Conservation (phyloP, 30 jellyfish, hydroid and myxozoan species). For the Turritopsis rubra region DNA sequence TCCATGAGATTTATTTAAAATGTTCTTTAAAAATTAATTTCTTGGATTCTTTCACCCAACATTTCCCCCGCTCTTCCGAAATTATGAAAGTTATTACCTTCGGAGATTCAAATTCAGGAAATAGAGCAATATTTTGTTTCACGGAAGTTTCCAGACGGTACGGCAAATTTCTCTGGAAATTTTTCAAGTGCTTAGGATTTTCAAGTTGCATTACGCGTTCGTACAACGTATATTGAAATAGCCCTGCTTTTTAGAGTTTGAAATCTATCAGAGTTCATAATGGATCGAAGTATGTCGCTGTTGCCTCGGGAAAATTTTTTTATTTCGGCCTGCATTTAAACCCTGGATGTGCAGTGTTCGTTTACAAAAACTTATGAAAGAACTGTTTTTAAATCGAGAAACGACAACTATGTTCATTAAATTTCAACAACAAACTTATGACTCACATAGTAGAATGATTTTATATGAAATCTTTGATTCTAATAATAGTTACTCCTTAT, state of each 20-base stretch:
- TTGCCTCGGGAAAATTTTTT: not conserved
- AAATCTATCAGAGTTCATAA: not conserved
- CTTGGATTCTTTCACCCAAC: not conserved
- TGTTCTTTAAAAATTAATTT: not conserved
- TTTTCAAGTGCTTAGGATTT: not conserved
- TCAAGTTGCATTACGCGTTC: too few species aligned
- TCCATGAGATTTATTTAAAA: not conserved
- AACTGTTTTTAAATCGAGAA: not conserved
- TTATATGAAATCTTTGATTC: slow-evolving; percentile 4
- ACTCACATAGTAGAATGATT: not conserved
- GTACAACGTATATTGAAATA: too few species aligned
- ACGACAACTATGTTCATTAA: not conserved
- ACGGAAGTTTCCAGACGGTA: too few species aligned
- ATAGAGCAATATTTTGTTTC: too few species aligned
- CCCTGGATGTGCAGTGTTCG: not conserved
- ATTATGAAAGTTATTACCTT: not conserved
- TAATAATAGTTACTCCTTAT: slow-evolving; percentile 12
- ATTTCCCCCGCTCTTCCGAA: not conserved
- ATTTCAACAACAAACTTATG: not conserved
- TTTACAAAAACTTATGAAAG: not conserved
- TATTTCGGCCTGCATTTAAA: not conserved
- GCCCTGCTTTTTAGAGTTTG: not conserved
- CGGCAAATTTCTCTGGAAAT: too few species aligned
- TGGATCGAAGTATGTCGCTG: not conserved
- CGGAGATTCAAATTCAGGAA: too few species aligned